These are phyloP conservation scores for Lasioglossum marginatum DNA, from an alignment of 2,888 invertebrate species.

Conservation along the genomic window DNA sequence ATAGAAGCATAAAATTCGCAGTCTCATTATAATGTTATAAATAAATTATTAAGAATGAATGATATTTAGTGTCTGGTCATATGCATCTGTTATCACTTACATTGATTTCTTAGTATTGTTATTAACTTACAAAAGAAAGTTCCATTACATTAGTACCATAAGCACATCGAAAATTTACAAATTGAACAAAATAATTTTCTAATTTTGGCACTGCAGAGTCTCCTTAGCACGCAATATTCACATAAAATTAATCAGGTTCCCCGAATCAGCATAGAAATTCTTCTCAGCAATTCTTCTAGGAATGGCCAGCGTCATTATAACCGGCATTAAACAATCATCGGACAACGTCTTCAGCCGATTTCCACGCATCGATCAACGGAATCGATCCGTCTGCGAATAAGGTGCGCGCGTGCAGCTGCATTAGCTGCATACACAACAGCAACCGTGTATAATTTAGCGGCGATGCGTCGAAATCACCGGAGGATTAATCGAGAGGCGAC, in stretches of 20 bases:
- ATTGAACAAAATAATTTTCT: neutral
- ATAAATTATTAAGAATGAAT: no score
- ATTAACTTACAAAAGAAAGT: no score
- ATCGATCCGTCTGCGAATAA: neutral
- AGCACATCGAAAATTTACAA: neutral
- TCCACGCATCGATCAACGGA: neutral
- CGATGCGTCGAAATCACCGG: conserved; percentile 33
- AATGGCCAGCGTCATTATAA: neutral
- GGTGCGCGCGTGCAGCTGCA: conserved; percentile 20
- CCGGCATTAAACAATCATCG: neutral
- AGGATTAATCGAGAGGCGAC: conserved; percentile 52
- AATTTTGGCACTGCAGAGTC: neutral
- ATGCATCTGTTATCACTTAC: no score
- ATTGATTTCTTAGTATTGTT: no score
- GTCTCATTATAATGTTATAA: no score
- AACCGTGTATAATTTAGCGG: conserved; percentile 24
- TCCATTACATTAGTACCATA: neutral
- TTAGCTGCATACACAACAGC: conserved; percentile 27
- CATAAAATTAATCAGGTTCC: conserved; percentile 5
- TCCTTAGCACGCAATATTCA: conserved; percentile 9
- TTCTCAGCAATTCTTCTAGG: neutral
- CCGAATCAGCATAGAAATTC: neutral
- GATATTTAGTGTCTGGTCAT: no score
- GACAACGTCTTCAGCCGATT: neutral
- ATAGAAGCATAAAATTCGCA: no score